Conservation (phyloP, 2,113 vertebrate genomes). For the Clupea harengus region DNA sequence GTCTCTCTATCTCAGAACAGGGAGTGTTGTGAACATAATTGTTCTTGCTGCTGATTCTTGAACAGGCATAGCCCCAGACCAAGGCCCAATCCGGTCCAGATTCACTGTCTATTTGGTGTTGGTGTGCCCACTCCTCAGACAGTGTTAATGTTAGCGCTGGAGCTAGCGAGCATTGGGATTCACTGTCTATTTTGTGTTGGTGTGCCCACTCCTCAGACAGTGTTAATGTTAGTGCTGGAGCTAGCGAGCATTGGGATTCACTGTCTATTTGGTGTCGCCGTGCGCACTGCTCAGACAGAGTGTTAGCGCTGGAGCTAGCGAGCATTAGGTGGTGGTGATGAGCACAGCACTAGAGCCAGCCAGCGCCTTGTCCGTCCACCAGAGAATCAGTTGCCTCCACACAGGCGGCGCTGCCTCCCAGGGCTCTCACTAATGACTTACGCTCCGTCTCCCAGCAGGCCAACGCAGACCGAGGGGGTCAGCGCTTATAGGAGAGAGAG, state of each 20-base stretch:
- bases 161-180: too few relatives aligned
- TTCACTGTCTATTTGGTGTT: too few relatives aligned
- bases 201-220: background rate
- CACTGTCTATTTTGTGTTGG: too few relatives aligned
- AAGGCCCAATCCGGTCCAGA: too few relatives aligned
- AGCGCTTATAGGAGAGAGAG: background rate
- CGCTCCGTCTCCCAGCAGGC: background rate
- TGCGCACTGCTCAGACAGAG: background rate
- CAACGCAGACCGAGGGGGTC: background rate
- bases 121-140: too few relatives aligned
- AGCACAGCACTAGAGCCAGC: background rate
- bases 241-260: background rate
- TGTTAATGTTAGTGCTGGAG: background rate
- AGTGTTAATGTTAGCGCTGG: too few relatives aligned
- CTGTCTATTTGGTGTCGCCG: too few relatives aligned
- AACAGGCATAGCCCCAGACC: background rate
- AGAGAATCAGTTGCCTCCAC: background rate
- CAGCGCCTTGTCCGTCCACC: background rate
- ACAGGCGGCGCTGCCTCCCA: background rate
- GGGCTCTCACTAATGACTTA: background rate
- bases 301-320: background rate
- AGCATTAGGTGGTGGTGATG: background rate
- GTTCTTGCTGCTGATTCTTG: background rate
- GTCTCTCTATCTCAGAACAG: background rate
- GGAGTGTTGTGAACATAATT: background rate